Conservation (phyloP, 2,113 vertebrate genomes). For the Ascaphus truei region DNA sequence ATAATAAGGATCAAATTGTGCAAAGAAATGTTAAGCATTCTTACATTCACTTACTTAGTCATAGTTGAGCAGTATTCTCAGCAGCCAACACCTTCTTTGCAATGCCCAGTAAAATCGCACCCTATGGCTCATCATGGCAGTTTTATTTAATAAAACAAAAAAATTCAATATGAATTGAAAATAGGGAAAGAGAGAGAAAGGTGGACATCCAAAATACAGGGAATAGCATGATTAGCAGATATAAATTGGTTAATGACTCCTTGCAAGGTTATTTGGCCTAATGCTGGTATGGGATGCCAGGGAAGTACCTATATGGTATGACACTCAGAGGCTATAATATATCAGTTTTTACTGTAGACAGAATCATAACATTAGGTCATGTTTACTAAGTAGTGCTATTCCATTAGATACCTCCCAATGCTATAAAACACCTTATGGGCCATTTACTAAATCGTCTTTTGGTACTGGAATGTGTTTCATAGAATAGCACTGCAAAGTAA, state of each 20-base stretch:
- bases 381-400: no score
- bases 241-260: background rate
- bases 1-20: conserved; percentile 37
- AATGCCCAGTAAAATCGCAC: conserved; percentile 9
- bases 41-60: conserved; percentile 34
- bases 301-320: no score
- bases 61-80: conserved; percentile 15
- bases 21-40: conserved; percentile 31
- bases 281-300: background rate
- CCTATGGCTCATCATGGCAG: conserved; percentile 13
- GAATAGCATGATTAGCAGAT: no score
- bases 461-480: no score
- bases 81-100: conserved; percentile 8
- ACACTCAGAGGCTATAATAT: no score
- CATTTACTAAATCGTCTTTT: no score
- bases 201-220: background rate
- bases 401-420: no score
- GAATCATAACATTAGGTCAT: no score
- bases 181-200: background rate
- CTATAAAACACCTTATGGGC: no score
- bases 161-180: conserved; percentile 5
- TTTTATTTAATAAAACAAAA: conserved; percentile 3
- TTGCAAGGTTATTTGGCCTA: background rate
- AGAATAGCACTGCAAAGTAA: no score
- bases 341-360: no score